A percentile compares a stretch with the other conserved stretches of the same genome.
phyloP scores from a whole-genome alignment of 2,888 invertebrate species.

The Gortyna flavago region DNA sequence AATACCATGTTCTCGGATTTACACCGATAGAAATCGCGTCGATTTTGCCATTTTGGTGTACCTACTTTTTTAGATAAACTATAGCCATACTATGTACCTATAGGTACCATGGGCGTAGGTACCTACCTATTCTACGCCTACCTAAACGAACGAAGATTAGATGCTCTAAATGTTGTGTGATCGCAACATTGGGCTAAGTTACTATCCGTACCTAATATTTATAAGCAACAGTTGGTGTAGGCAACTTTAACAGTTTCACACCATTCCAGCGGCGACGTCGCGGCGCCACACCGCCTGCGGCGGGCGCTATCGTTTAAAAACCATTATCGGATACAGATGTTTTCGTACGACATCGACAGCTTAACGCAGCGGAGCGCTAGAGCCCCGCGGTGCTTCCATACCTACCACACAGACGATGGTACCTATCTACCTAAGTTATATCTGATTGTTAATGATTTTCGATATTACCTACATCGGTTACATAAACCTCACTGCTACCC shows the following conservation, averaged over 20 bases:
- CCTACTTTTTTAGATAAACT: background rate
- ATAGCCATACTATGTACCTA: background rate
- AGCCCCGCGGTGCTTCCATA: slow-evolving; percentile 12
- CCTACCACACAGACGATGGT: slow-evolving; percentile 1
- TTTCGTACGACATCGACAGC: slow-evolving; percentile 38
- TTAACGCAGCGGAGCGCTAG: slow-evolving; percentile 20
- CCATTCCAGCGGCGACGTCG: slow-evolving; percentile 12
- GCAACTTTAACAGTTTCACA: slow-evolving; percentile 28
- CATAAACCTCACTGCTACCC: background rate
- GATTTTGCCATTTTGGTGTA: background rate
- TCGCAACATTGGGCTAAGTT: background rate
- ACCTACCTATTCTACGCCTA: background rate
- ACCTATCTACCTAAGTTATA: background rate
- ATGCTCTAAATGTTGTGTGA: background rate
- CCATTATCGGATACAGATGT: slow-evolving; percentile 49
- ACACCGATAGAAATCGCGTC: background rate
- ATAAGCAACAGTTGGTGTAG: background rate
- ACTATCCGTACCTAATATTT: background rate
- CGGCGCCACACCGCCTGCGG: slow-evolving; percentile 49
- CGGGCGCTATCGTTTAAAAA: slow-evolving; percentile 20
- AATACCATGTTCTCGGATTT: background rate
- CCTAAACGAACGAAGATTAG: background rate
- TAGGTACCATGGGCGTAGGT: background rate
- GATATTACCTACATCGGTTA: background rate
- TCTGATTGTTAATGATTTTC: slow-evolving; percentile 5